A percentile compares a stretch with the other conserved stretches of the same genome.
Conservation (phyloP, 1,140 invertebrate genomes). For the Papilio glaucus region DNA sequence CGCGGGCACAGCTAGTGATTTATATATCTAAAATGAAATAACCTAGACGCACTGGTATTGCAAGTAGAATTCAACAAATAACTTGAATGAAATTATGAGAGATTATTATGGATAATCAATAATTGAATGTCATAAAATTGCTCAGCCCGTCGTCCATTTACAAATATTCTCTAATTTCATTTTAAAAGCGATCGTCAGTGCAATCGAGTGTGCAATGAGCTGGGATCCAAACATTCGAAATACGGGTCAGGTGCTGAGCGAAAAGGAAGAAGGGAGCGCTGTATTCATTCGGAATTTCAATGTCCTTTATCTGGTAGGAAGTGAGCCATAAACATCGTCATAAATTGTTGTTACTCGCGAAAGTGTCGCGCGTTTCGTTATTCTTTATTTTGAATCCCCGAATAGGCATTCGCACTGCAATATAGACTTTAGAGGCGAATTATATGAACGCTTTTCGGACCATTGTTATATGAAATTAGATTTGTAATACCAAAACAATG, state of each 20-base stretch:
- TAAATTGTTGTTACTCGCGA: slow-evolving; percentile 67
- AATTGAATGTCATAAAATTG: too few relatives aligned
- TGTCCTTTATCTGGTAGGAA: slow-evolving; percentile 63
- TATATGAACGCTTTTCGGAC: neutral
- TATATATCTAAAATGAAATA: too few relatives aligned
- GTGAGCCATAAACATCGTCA: slow-evolving; percentile 61
- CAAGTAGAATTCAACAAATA: too few relatives aligned
- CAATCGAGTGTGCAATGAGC: slow-evolving; percentile 9
- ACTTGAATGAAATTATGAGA: too few relatives aligned
- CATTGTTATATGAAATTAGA: neutral
- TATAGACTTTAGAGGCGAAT: slow-evolving; percentile 14
- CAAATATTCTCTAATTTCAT: neutral
- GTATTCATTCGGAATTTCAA: slow-evolving; percentile 69
- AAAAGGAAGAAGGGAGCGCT: slow-evolving; percentile 40
- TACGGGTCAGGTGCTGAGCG: slow-evolving; percentile 30
- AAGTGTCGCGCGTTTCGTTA: slow-evolving; percentile 44
- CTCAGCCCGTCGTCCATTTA: too few relatives aligned
- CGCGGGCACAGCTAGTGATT: too few relatives aligned
- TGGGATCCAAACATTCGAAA: slow-evolving; percentile 28
- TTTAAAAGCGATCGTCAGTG: neutral
- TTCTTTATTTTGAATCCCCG: slow-evolving; percentile 42
- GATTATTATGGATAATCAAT: too few relatives aligned
- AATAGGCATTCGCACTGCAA: slow-evolving; percentile 28
- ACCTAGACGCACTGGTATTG: too few relatives aligned
- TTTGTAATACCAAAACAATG: neutral